phyloP scores from a whole-genome alignment of 2,888 invertebrate genomes.

The Temnothorax rugatulus region DNA sequence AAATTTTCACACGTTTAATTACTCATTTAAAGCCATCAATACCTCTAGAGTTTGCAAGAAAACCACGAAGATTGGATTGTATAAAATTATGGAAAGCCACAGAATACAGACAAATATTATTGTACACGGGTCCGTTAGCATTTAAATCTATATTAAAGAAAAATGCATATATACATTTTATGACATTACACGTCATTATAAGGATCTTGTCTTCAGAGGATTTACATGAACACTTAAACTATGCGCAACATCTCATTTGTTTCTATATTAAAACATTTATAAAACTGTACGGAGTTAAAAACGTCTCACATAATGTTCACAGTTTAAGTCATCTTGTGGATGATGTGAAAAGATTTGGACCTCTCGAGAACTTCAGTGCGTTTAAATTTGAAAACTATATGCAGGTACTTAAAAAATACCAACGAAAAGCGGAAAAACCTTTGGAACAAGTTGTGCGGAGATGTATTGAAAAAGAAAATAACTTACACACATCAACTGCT shows the following conservation, averaged over 20 bases:
- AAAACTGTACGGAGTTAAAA: neutral
- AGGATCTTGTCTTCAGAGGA: conserved; percentile 4
- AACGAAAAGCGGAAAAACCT: conserved; percentile 17
- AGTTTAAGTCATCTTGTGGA: neutral
- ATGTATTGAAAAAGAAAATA: neutral
- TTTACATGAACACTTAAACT: neutral
- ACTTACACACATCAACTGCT: no score
- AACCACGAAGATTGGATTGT: neutral
- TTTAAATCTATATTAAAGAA: neutral
- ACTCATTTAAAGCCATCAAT: conserved; percentile 8
- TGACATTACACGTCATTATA: conserved; percentile 10
- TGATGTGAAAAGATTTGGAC: conserved; percentile 20
- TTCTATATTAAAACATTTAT: conserved; percentile 6
- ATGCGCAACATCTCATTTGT: neutral
- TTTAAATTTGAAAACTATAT: conserved; percentile 22
- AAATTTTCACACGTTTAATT: conserved; percentile 15
- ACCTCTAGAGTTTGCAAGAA: neutral
- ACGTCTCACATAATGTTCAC: conserved; percentile 10
- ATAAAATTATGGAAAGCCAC: neutral
- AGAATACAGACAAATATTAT: neutral
- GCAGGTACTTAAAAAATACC: neutral
- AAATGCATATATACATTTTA: neutral
- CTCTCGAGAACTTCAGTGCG: conserved; percentile 16
- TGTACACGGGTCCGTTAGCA: neutral
- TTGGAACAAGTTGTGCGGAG: conserved; percentile 18